Percentiles rank a stretch among this genome's conserved stretches.
Evolutionary conservation across 2,888 invertebrate species (phyloP).

Genomic region (Rhagium mordax): DNA sequence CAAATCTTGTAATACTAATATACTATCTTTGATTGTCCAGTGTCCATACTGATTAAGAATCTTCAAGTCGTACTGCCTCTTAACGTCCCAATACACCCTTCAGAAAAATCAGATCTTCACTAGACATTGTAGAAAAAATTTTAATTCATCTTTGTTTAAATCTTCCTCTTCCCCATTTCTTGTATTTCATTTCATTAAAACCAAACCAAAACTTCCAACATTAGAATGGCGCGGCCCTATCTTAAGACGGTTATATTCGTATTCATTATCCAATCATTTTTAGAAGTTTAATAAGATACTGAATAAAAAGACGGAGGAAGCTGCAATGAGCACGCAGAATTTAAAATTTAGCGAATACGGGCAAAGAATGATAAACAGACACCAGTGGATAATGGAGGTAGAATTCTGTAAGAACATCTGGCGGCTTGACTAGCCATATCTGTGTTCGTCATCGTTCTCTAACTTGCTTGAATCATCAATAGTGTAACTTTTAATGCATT

Average conservation of each 20-base stretch:
- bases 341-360: constrained; percentile 16
- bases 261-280: constrained; percentile 12
- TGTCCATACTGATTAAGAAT: no score
- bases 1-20: no score
- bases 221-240: neutral
- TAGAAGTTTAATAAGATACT: constrained; percentile 17
- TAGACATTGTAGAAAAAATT: no score
- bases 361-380: constrained; percentile 10
- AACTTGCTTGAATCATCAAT: neutral
- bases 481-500: no score
- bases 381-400: constrained; percentile 10
- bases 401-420: neutral
- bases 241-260: neutral
- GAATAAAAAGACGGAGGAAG: neutral
- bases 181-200: no score
- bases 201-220: no score
- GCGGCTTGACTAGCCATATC: neutral
- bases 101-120: no score
- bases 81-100: no score
- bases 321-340: constrained; percentile 4
- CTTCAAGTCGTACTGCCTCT: no score
- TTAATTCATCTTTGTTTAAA: no score
- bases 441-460: neutral
- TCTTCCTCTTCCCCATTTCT: no score
- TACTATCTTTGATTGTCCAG: no score